Conservation (phyloP, 2,888 invertebrate genomes). For the Allolobophora icterica region DNA sequence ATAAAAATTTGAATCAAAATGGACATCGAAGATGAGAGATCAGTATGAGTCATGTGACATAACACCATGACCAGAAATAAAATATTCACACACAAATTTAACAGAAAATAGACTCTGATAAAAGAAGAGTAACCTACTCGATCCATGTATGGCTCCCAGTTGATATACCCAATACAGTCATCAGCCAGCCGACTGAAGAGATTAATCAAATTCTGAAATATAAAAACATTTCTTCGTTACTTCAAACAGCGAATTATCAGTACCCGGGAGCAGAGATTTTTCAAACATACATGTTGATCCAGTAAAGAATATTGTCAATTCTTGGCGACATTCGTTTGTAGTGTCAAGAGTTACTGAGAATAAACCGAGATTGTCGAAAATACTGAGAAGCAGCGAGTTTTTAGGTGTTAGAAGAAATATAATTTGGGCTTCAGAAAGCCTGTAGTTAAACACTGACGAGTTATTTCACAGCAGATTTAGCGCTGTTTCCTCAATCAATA, state of each 20-base stretch:
- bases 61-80: neutral
- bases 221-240: neutral
- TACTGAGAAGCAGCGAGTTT: too few relatives aligned
- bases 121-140: conserved; percentile 33
- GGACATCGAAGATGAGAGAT: neutral
- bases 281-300: too few relatives aligned
- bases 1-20: neutral
- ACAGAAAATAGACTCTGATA: neutral
- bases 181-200: conserved; percentile 78
- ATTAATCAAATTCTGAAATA: conserved; percentile 72
- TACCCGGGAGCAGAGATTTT: too few relatives aligned
- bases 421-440: too few relatives aligned
- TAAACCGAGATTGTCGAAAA: too few relatives aligned
- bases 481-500: too few relatives aligned
- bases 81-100: neutral
- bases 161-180: conserved; percentile 80
- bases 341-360: too few relatives aligned
- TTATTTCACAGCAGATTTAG: too few relatives aligned
- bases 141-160: conserved; percentile 87
- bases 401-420: too few relatives aligned
- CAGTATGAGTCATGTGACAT: neutral
- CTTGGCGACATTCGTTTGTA: too few relatives aligned
- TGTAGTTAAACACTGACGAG: too few relatives aligned
- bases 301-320: too few relatives aligned
- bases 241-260: neutral